Evolutionary conservation across 2,888 invertebrate species (phyloP), one percentile per base, ranked within the genome.

Genomic region (Chirona hameri): DNA sequence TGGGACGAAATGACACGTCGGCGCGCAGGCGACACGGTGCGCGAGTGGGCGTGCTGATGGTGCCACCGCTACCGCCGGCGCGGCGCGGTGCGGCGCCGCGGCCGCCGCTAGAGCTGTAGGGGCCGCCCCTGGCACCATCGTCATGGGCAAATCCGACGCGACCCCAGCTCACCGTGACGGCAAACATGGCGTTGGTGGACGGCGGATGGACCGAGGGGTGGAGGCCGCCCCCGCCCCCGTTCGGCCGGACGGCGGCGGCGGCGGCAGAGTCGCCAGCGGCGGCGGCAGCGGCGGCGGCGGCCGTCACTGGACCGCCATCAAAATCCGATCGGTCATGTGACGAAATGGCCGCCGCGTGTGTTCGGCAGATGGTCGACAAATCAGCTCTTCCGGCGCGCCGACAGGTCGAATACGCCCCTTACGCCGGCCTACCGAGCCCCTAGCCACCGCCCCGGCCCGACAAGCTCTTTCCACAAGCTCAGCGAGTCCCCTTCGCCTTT

Each of bases 1-100:
- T 76, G 24, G 76, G 31, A 12, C 46, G 76, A 76, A 46, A 76
- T 76, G 27, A 76, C 76, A 76, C 76, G 76, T 18, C 24, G 76
- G 24, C 18, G 29, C 72, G 31, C n/a, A 14, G 76, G 14, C 76
- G 39, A 27, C 76, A 21, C 24, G 76, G 46, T 69, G 69, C 39
- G 39, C 72, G 72, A 18, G 24, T 14, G 31, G 31, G 31, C n/a
- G 65, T 27, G 65, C 65, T 12, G 65, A 27, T 27, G 65, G 27
- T 39, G 39, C 27, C 27, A 1, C 65, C 65, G 12, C 27, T 0
- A 27, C 10, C 10, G 5, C 65, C 24, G 60, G 4, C 60, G 10
- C 14, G 60, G 21, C 14, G 10, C 60, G 24, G 21, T 60, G 15
- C 69, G 3, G 3, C 69, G 18, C 3, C 27, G 12, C 69, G 1